A percentile compares a stretch with the other conserved stretches of the same genome.
Conservation (phyloP, 2,888 invertebrate species). For the Nasonovia ribisnigri region DNA sequence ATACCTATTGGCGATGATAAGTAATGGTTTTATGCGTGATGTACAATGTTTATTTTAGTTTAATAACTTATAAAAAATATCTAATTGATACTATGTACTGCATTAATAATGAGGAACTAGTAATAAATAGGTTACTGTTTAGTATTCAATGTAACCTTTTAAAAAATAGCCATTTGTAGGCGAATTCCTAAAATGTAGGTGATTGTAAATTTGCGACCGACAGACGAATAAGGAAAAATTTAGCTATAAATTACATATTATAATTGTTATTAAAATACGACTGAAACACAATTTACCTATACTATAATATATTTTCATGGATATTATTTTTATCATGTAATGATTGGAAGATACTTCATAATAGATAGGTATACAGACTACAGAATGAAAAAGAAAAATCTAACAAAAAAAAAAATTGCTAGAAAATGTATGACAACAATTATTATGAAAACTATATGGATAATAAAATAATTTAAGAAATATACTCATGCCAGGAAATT, state of each 20-base stretch:
- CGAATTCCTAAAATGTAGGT: neutral
- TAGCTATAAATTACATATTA: neutral
- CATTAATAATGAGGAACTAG: neutral
- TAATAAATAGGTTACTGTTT: neutral
- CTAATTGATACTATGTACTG: neutral
- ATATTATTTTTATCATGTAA: neutral
- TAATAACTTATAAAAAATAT: neutral
- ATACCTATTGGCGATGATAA: neutral
- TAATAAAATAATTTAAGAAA: too few species aligned
- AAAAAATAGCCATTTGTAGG: neutral
- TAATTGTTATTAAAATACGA: neutral
- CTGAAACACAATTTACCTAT: neutral
- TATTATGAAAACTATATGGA: too few species aligned
- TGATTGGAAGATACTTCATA: neutral
- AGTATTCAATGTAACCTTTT: neutral
- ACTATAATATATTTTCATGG: too few species aligned
- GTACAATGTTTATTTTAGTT: neutral
- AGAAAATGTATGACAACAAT: too few species aligned
- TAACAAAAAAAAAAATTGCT: too few species aligned
- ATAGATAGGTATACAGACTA: too few species aligned
- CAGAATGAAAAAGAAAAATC: too few species aligned
- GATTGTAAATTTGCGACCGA: neutral
- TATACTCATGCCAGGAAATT: too few species aligned
- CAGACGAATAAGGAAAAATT: neutral
- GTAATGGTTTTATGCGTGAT: neutral